phyloP scores from a whole-genome alignment of 2,113 vertebrate genomes.

The Chauna torquata region DNA sequence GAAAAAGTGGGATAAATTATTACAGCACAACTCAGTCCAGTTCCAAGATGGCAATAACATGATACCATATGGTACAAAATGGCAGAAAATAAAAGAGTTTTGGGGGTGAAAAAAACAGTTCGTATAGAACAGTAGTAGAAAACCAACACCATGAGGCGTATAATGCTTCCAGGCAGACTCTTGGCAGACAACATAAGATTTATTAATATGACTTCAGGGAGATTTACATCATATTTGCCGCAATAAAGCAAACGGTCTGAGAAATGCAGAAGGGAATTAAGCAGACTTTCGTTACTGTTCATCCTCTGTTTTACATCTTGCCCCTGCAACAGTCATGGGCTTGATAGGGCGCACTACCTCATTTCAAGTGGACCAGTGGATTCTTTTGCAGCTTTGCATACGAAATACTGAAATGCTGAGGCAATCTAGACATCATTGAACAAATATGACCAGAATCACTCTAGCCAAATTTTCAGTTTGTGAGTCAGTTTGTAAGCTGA shows the following conservation, averaged over 20 bases:
- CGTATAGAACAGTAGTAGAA: background rate
- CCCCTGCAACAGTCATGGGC: background rate
- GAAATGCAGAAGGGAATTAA: background rate
- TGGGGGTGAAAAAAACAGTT: background rate
- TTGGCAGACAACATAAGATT: background rate
- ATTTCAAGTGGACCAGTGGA: background rate
- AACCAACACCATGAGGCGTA: background rate
- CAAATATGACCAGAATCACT: background rate
- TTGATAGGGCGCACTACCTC: background rate
- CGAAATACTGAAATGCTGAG: background rate
- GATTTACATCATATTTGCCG: background rate
- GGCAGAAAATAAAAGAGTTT: background rate
- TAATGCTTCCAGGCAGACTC: background rate
- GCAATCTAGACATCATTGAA: background rate
- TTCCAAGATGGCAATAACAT: background rate
- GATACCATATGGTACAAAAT: background rate
- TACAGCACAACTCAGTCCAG: background rate
- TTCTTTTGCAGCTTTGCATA: background rate
- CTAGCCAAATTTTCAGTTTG: background rate
- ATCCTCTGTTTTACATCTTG: background rate
- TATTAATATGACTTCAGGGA: background rate
- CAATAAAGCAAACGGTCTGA: slow-evolving; percentile 7
- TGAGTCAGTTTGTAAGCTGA: background rate
- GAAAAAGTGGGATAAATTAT: background rate
- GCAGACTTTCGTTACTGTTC: background rate